A percentile compares a stretch with the other conserved stretches of the same genome.
phyloP scores from a whole-genome alignment of 2,888 invertebrate genomes.

The Clivina fossor region DNA sequence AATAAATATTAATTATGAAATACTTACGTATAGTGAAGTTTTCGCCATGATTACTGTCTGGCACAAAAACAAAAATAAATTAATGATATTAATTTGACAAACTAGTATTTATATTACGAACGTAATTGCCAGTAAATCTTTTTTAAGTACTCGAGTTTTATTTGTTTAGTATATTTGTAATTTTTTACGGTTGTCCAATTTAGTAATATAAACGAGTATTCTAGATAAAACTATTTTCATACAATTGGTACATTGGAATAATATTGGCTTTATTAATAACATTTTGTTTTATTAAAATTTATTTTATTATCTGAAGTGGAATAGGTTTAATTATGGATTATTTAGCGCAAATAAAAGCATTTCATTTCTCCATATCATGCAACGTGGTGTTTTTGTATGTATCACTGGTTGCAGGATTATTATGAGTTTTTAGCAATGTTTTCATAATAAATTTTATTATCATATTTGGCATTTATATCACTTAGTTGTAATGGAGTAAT shows the following conservation, averaged over 20 bases:
- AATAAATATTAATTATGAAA: too few relatives aligned
- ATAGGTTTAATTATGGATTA: constrained; percentile 15
- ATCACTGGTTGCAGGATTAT: too few relatives aligned
- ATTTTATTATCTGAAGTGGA: constrained; percentile 26
- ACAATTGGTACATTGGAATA: constrained; percentile 11
- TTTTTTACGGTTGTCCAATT: constrained; percentile 15
- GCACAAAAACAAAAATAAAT: constrained; percentile 14
- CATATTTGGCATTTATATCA: too few relatives aligned
- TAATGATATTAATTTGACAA: constrained; percentile 4
- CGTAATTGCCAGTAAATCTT: constrained; percentile 23
- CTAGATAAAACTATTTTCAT: too few relatives aligned
- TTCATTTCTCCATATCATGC: too few relatives aligned
- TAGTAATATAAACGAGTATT: constrained; percentile 6
- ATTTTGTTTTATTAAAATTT: constrained; percentile 23
- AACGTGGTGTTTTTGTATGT: too few relatives aligned
- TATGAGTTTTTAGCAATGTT: too few relatives aligned
- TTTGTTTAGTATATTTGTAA: constrained; percentile 21
- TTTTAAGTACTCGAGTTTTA: constrained; percentile 26
- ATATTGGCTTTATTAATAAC: constrained; percentile 21
- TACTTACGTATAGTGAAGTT: constrained; percentile 18
- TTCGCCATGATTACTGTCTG: constrained; percentile 14
- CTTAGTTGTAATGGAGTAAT: too few relatives aligned
- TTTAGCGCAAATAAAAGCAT: too few relatives aligned
- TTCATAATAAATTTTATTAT: too few relatives aligned
- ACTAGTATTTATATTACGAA: constrained; percentile 15